Evolutionary conservation across 2,113 vertebrate genomes (phyloP).

Genomic region (Corapipo altera): DNA sequence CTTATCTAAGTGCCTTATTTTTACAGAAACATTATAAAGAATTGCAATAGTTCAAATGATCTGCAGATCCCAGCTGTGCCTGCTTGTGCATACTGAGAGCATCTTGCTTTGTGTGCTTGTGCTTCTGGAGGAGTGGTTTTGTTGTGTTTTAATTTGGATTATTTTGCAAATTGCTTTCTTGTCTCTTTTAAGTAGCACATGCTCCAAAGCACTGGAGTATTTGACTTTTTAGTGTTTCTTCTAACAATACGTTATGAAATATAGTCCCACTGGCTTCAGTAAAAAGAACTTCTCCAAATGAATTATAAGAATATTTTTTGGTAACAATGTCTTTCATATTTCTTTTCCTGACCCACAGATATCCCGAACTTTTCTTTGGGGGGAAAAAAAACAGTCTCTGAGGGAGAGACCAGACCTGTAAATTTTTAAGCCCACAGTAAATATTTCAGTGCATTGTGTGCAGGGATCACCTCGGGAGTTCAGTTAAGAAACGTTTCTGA

Average conservation of each 20-base stretch:
- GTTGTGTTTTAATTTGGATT: neutral
- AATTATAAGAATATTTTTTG: neutral
- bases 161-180: neutral
- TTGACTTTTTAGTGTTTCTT: neutral
- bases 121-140: neutral
- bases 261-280: neutral
- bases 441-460: neutral
- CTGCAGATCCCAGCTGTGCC: neutral
- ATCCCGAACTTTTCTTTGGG: neutral
- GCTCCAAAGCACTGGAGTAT: neutral
- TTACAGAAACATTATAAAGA: neutral
- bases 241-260: neutral
- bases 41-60: neutral
- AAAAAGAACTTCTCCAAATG: neutral
- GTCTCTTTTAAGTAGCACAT: neutral
- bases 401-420: neutral
- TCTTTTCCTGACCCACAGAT: neutral
- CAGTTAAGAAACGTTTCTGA: neutral
- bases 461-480: neutral
- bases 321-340: neutral
- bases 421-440: neutral
- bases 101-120: neutral
- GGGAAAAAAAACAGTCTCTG: accelerated
- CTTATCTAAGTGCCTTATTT: neutral
- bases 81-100: neutral